Evolutionary conservation across 2,113 vertebrate species (phyloP), one percentile per base, ranked within the genome.

Genomic region (Clarias macrocephalus): DNA sequence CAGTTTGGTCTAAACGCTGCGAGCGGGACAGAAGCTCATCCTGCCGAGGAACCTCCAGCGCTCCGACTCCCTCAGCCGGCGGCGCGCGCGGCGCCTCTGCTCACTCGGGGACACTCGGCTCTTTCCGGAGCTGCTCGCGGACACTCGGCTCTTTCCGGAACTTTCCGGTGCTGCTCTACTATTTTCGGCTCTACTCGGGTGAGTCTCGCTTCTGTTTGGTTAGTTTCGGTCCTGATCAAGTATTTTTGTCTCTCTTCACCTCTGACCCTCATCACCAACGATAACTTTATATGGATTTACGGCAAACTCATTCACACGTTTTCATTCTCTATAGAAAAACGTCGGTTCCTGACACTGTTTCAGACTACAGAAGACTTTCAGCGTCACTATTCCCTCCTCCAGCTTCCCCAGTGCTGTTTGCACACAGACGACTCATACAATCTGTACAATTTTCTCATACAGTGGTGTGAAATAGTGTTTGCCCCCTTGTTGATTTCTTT

Each of bases 11-110:
- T 83, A n/a, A 76, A 88, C 80, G 82, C 80, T 75, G 21, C 60
- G 60, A 85, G 60, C 42, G 63, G 59, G 59, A 62, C 59, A 62
- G 57, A 81, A 85, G 84, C 54, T 21, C 85, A 84, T 85, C 65
- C 52, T 30, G 60, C 89, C 9, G 86, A 84, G 57, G 18, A 54
- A 77, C 62, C 87, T 72, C 82, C 76, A 16, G 73, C 84, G 86
- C 86, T 62, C 42, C 48, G 48, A 42, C 42, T 42, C 42, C 42
- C 42, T 48, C 48, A 48, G 48, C 48, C n/a, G n/a, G n/a, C n/a
- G n/a, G n/a, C n/a, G n/a, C n/a, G n/a, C n/a, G n/a, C n/a, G n/a
- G n/a, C n/a, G n/a, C n/a, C n/a, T n/a, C n/a, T n/a, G n/a, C n/a
- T n/a, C 33, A 37, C 21, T 80, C 77, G 76, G 15, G 7, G 48